These are phyloP conservation scores for Argynnis bischoffii DNA, from an alignment of 2,888 invertebrate genomes.

Conservation along the genomic window DNA sequence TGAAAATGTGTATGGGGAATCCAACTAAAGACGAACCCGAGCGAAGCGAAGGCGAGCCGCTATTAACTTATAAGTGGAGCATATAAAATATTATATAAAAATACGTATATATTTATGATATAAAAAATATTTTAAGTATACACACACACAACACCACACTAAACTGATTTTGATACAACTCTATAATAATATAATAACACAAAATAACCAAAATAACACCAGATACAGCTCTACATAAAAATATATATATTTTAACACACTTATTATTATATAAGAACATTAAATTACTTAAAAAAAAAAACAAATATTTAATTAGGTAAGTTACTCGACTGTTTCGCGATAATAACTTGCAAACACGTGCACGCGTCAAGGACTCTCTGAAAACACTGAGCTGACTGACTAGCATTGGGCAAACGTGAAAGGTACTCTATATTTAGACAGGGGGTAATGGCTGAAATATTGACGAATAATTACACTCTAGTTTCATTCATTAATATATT, in stretches of 20 bases:
- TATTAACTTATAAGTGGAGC: no score
- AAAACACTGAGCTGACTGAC: conserved; percentile 28
- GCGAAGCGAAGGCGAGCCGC: no score
- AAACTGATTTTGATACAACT: background rate
- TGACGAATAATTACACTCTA: background rate
- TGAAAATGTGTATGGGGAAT: no score
- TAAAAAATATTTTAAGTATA: background rate
- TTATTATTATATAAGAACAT: background rate
- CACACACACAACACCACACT: background rate
- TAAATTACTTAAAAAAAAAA: background rate
- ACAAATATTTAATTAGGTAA: background rate
- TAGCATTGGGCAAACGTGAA: conserved; percentile 21
- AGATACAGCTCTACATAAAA: background rate
- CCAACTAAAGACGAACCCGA: no score
- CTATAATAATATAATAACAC: background rate
- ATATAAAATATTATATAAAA: no score
- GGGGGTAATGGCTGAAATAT: conserved; percentile 27
- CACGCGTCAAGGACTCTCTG: conserved; percentile 32
- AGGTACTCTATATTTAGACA: conserved; percentile 34
- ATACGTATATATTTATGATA: background rate
- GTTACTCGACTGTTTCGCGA: background rate
- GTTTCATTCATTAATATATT: no score
- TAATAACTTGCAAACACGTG: conserved; percentile 24
- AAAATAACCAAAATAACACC: background rate
- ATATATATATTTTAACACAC: no score